Conservation (phyloP, 2,888 invertebrate genomes). For the Cheilosia scutellata region DNA sequence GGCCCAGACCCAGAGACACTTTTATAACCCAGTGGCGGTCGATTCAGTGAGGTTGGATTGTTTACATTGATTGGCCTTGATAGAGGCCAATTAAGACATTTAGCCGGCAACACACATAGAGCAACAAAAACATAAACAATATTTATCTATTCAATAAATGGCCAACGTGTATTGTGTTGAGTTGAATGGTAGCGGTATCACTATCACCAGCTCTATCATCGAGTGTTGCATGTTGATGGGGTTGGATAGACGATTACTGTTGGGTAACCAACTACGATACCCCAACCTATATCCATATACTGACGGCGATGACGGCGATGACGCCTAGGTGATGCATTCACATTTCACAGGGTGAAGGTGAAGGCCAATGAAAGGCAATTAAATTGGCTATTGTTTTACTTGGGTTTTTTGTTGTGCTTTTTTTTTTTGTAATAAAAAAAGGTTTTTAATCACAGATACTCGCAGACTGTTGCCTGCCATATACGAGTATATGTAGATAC, state of each 20-base stretch:
- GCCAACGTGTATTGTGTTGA: slow-evolving; percentile 20
- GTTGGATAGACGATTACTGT: background rate
- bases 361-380: slow-evolving; percentile 73
- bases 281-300: background rate
- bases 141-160: slow-evolving; percentile 28
- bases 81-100: slow-evolving; percentile 61
- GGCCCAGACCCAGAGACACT: slow-evolving; percentile 25
- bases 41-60: slow-evolving; percentile 52
- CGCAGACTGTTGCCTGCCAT: background rate
- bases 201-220: slow-evolving; percentile 10
- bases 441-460: background rate
- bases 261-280: slow-evolving; percentile 1
- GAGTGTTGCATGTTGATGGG: background rate
- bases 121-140: slow-evolving; percentile 8
- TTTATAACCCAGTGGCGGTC: slow-evolving; percentile 4
- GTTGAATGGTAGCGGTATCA: background rate
- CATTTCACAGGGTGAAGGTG: slow-evolving; percentile 56
- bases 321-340: slow-evolving; percentile 31
- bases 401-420: too few relatives aligned
- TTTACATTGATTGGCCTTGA: slow-evolving; percentile 70
- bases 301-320: background rate
- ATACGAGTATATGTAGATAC: background rate
- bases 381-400: slow-evolving; percentile 58
- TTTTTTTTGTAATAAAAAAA: slow-evolving; percentile 22
- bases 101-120: slow-evolving; percentile 2